phyloP scores from a whole-genome alignment of 2,888 invertebrate genomes.

The Hirtodrosophila trivittata region DNA sequence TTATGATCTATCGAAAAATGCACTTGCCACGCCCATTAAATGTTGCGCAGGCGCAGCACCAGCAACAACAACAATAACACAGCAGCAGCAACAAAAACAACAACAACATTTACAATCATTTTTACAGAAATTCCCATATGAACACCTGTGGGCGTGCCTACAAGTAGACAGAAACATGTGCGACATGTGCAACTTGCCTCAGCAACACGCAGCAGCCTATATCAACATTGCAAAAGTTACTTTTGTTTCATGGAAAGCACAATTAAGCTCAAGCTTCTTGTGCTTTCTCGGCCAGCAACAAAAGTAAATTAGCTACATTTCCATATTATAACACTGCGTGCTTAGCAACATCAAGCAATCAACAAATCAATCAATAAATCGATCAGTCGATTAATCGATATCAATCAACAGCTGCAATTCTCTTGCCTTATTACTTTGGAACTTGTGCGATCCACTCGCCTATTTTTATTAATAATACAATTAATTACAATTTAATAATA shows the following conservation, averaged over 20 bases:
- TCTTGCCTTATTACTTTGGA: constrained; percentile 65
- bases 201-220: constrained; percentile 15
- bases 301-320: constrained; percentile 26
- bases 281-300: constrained; percentile 53
- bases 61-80: constrained; percentile 44
- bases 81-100: constrained; percentile 32
- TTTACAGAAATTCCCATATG: constrained; percentile 83
- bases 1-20: constrained; percentile 40
- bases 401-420: constrained; percentile 60
- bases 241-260: constrained; percentile 58
- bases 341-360: constrained; percentile 17
- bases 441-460: constrained; percentile 52
- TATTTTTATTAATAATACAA: constrained; percentile 60
- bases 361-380: constrained; percentile 16
- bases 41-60: constrained; percentile 76
- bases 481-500: constrained; percentile 70
- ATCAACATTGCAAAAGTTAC: constrained; percentile 12
- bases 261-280: constrained; percentile 73
- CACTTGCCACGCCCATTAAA: constrained; percentile 69
- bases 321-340: not conserved
- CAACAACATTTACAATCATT: constrained; percentile 52
- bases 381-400: constrained; percentile 15
- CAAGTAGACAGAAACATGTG: constrained; percentile 38
- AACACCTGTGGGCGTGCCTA: constrained; percentile 83
- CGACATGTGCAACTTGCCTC: constrained; percentile 21